Percentiles rank a stretch among this genome's conserved stretches.
phyloP scores from a whole-genome alignment of 2,888 invertebrate genomes.

The Eristalinus sepulchralis region DNA sequence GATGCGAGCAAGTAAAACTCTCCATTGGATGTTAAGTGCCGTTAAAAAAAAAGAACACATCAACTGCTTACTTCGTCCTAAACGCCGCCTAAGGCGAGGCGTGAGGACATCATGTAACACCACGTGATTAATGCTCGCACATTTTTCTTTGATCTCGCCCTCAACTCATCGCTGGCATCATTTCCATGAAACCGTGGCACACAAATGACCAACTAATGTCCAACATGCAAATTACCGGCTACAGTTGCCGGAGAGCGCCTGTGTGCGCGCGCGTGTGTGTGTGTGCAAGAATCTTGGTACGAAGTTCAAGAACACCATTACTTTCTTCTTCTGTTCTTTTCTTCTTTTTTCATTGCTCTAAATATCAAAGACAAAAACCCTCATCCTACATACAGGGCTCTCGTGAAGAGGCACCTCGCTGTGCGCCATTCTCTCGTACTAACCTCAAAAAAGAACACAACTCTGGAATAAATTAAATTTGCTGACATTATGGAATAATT shows the following conservation, averaged over 20 bases:
- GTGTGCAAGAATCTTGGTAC: slow-evolving; percentile 48
- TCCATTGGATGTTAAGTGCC: too few relatives aligned
- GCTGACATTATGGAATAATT: slow-evolving; percentile 71
- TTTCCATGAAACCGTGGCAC: slow-evolving; percentile 48
- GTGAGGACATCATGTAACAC: background rate
- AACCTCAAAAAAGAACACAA: slow-evolving; percentile 67
- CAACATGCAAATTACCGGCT: slow-evolving; percentile 58
- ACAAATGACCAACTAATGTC: slow-evolving; percentile 45
- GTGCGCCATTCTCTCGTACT: slow-evolving; percentile 18
- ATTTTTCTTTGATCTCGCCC: slow-evolving; percentile 21
- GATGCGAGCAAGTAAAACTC: too few relatives aligned
- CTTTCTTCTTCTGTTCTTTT: too few relatives aligned
- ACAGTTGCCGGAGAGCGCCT: background rate
- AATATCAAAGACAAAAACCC: slow-evolving; percentile 68
- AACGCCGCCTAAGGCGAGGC: background rate
- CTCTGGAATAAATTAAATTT: slow-evolving; percentile 69
- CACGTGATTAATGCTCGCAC: slow-evolving; percentile 56
- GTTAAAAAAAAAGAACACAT: too few relatives aligned
- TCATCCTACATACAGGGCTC: slow-evolving; percentile 19
- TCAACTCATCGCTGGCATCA: slow-evolving; percentile 28
- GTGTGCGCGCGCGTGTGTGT: background rate
- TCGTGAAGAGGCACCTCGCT: slow-evolving; percentile 28
- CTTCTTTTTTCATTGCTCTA: slow-evolving; percentile 3
- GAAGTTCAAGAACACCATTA: slow-evolving; percentile 66
- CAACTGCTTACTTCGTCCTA: background rate